phyloP scores from a whole-genome alignment of 2,888 invertebrate genomes.

The Conus canariensis region DNA sequence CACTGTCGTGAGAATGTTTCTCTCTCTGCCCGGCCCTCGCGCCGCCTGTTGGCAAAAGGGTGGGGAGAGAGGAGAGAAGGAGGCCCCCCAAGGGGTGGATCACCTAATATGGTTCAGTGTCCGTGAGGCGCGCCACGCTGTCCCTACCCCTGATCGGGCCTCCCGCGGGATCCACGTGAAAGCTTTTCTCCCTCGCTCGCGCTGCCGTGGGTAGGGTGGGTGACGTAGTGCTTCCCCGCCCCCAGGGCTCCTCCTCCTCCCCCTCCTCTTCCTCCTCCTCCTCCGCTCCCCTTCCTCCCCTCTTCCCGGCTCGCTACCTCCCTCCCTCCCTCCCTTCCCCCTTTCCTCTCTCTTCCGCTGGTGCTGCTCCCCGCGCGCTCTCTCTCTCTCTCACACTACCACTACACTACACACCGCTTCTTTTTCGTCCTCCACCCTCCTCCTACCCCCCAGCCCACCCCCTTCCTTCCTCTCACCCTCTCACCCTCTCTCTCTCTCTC shows the following conservation, averaged over 20 bases:
- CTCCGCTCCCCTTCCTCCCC: background rate
- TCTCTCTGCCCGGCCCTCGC: conserved; percentile 16
- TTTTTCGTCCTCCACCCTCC: too few species aligned
- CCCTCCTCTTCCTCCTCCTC: background rate
- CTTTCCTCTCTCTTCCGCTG: background rate
- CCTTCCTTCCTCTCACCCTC: background rate
- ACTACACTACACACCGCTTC: too few species aligned
- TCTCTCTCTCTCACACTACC: too few species aligned
- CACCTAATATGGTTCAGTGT: conserved; percentile 36
- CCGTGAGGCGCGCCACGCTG: conserved; percentile 17
- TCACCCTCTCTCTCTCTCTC: background rate
- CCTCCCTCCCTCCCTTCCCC: background rate
- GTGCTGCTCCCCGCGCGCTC: too few species aligned
- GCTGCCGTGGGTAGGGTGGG: conserved; percentile 38
- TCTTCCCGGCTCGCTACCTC: background rate
- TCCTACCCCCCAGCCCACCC: too few species aligned
- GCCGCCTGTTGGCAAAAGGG: conserved; percentile 22
- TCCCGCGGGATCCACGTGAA: conserved; percentile 41
- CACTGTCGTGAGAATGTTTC: background rate
- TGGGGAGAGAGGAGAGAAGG: conserved; percentile 5
- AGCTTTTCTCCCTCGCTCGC: background rate
- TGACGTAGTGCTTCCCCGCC: conserved; percentile 28
- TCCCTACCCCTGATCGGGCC: conserved; percentile 36
- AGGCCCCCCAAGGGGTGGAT: conserved; percentile 27
- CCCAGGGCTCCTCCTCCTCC: conserved; percentile 15